Evolutionary conservation across 2,888 invertebrate genomes (phyloP).

Genomic region (Galeopsomyia nigrocyanea): DNA sequence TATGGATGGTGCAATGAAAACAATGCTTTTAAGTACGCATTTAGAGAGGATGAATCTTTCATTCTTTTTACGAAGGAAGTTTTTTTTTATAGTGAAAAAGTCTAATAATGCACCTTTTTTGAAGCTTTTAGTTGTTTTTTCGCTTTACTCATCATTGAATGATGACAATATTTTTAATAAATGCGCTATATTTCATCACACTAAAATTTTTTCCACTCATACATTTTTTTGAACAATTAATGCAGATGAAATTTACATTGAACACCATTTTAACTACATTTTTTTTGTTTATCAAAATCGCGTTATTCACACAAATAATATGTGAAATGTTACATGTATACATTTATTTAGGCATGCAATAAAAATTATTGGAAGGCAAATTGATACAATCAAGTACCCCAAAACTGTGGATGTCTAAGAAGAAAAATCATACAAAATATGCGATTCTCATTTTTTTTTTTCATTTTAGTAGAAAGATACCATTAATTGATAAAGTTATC

Average conservation of each 20-base stretch:
- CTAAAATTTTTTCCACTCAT: conserved; percentile 27
- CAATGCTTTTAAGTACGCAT: conserved; percentile 26
- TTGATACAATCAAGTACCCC: conserved; percentile 37
- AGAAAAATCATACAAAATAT: conserved; percentile 22
- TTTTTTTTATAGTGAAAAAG: conserved; percentile 32
- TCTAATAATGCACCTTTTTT: conserved; percentile 29
- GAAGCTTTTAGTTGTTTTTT: conserved; percentile 1
- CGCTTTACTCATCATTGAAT: conserved; percentile 26
- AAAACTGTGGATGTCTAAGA: conserved; percentile 27
- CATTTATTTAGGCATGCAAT: conserved; percentile 35
- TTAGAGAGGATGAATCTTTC: conserved; percentile 17
- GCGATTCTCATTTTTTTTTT: conserved; percentile 22
- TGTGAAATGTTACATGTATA: conserved; percentile 39
- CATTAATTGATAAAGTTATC: conserved; percentile 10
- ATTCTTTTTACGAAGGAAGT: conserved; percentile 30
- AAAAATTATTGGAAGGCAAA: conserved; percentile 47
- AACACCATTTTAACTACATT: conserved; percentile 29
- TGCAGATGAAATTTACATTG: conserved; percentile 35
- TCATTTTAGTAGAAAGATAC: conserved; percentile 23
- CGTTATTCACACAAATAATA: conserved; percentile 38
- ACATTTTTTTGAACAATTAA: conserved; percentile 33
- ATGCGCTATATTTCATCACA: conserved; percentile 37
- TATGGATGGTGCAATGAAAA: conserved; percentile 16
- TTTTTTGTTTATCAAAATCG: conserved; percentile 42
- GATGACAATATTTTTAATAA: conserved; percentile 40